Percentiles rank a stretch among this genome's conserved stretches.
Evolutionary conservation across 2,797 vertebrate species (phyloP).

Genomic region (Coranthus polyacanthus): DNA sequence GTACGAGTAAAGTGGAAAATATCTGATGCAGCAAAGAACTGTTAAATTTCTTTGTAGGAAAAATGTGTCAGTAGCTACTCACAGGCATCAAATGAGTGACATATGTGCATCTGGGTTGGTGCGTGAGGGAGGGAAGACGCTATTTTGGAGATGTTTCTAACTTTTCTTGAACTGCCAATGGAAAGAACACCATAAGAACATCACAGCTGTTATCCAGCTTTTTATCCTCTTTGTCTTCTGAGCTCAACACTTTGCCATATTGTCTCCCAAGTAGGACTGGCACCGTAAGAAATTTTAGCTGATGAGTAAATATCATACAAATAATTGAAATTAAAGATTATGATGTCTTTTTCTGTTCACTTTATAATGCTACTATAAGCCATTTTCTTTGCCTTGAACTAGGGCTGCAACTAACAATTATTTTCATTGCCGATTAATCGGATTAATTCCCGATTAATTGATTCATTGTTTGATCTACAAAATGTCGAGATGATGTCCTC

Average conservation of each 20-base stretch:
- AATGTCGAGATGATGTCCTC: no score
- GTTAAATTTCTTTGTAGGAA: constrained; percentile 14
- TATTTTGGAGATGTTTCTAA: constrained; percentile 27
- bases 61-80: constrained; percentile 14
- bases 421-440: no score
- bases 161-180: constrained; percentile 28
- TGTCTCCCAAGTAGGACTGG: constrained; percentile 14
- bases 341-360: no score
- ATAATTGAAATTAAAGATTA: no score
- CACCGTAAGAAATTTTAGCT: neutral
- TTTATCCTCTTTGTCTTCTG: constrained; percentile 41
- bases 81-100: constrained; percentile 12
- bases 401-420: no score
- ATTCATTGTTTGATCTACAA: no score
- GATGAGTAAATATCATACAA: neutral
- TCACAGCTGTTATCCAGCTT: constrained; percentile 9
- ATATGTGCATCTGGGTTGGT: constrained; percentile 6
- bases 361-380: no score
- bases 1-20: constrained; percentile 7
- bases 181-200: constrained; percentile 36
- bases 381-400: no score
- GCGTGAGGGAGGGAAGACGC: constrained; percentile 17
- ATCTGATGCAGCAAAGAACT: constrained; percentile 12
- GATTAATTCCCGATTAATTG: no score
- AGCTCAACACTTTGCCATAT: constrained; percentile 24